phyloP scores from a whole-genome alignment of 1,140 invertebrate species.

The Aphaenogaster floridana region DNA sequence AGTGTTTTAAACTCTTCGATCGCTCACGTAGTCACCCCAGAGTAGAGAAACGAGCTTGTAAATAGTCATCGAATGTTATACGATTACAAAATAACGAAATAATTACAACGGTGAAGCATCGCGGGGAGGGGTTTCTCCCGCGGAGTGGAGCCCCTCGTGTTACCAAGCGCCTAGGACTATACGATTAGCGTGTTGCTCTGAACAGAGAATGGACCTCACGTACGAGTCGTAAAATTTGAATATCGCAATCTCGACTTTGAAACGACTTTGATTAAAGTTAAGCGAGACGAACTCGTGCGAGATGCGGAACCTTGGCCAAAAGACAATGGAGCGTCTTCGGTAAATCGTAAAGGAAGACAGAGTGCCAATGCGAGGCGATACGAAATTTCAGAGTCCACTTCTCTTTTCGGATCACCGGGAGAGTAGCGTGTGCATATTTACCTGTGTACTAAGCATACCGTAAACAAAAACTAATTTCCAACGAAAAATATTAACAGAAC shows the following conservation, averaged over 20 bases:
- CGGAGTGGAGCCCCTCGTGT: slow-evolving; percentile 48
- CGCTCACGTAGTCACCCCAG: slow-evolving; percentile 46
- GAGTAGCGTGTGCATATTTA: slow-evolving; percentile 50
- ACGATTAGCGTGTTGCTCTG: slow-evolving; percentile 44
- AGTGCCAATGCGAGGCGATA: slow-evolving; percentile 71
- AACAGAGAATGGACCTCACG: slow-evolving; percentile 55
- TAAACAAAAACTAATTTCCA: slow-evolving; percentile 55
- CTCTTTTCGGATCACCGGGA: slow-evolving; percentile 48
- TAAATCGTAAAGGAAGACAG: slow-evolving; percentile 41
- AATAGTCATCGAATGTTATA: slow-evolving; percentile 56
- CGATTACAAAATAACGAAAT: slow-evolving; percentile 34
- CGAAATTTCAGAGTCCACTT: slow-evolving; percentile 52
- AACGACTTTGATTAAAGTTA: neutral
- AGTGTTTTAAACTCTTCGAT: slow-evolving; percentile 54
- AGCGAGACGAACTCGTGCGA: neutral
- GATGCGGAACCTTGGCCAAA: slow-evolving; percentile 25
- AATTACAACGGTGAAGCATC: slow-evolving; percentile 65
- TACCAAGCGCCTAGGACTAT: slow-evolving; percentile 78
- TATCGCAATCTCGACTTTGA: neutral
- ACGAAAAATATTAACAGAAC: slow-evolving; percentile 47
- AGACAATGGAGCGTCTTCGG: slow-evolving; percentile 7
- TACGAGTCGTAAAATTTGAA: neutral
- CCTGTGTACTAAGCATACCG: slow-evolving; percentile 46
- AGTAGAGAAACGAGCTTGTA: slow-evolving; percentile 57
- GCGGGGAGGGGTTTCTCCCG: slow-evolving; percentile 43